Evolutionary conservation across 2,797 vertebrate genomes (phyloP).

Genomic region (Benthosema pterotum): DNA sequence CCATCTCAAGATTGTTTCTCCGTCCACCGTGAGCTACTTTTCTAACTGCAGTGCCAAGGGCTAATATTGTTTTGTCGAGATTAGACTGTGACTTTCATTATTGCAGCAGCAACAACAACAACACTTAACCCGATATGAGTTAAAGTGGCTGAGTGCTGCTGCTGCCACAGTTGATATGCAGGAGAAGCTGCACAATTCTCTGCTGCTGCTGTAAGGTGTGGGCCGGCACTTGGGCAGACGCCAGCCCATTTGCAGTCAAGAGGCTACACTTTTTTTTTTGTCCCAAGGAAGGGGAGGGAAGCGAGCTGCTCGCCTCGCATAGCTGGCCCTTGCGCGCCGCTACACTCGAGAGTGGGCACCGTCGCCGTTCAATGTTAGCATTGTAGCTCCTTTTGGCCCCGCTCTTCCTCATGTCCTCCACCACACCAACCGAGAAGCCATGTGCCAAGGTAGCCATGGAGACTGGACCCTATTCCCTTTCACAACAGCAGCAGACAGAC

Average conservation of each 20-base stretch:
- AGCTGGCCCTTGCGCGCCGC: no score
- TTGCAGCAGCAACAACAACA: not conserved
- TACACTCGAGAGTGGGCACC: constrained; percentile 8
- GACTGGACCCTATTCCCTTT: constrained; percentile 33
- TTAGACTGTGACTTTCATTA: not conserved
- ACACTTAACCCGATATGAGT: no score
- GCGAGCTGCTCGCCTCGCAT: constrained; percentile 6
- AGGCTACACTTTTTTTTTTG: not conserved
- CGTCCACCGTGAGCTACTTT: not conserved
- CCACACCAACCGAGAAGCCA: no score
- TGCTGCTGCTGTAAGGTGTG: not conserved
- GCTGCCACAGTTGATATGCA: not conserved
- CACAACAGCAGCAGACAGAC: constrained; percentile 38
- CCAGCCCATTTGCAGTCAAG: not conserved
- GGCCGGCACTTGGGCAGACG: not conserved
- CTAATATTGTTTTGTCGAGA: constrained; percentile 14
- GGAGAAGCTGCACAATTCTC: constrained; percentile 1
- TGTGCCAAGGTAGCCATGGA: constrained; percentile 57
- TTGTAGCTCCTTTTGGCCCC: constrained; percentile 29
- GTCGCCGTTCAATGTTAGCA: constrained; percentile 22
- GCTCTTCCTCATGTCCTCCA: constrained; percentile 19
- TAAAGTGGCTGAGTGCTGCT: constrained; percentile 11
- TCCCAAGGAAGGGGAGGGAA: not conserved
- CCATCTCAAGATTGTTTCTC: not conserved
- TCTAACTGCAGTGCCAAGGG: constrained; percentile 12